These are phyloP conservation scores for Porites divaricata DNA, from an alignment of 92 coral and sea anemone genomes.

Conservation along the genomic window DNA sequence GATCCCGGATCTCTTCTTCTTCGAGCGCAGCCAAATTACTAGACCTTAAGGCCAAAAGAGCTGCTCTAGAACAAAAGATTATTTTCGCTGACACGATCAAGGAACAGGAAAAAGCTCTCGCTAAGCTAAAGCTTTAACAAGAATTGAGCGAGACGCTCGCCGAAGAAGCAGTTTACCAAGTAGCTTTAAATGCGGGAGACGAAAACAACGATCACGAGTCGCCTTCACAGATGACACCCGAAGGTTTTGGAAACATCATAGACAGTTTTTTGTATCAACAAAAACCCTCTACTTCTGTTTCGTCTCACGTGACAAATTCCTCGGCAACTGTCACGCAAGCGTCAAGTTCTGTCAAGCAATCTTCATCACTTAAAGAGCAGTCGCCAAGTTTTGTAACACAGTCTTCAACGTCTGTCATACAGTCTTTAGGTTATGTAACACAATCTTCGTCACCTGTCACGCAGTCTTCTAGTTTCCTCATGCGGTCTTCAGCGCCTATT, in stretches of 20 bases:
- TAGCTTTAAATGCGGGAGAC: neutral
- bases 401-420: neutral
- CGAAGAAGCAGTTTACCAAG: conserved; percentile 38
- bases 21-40: neutral
- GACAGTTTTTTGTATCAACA: neutral
- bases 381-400: neutral
- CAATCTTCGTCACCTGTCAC: neutral
- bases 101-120: conserved; percentile 25
- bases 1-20: neutral
- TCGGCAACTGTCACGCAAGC: neutral
- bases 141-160: conserved; percentile 24
- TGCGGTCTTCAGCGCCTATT: neutral
- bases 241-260: neutral
- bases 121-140: conserved; percentile 29
- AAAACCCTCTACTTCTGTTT: neutral
- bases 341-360: neutral
- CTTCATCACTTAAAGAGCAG: neutral
- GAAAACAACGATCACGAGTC: too few species aligned
- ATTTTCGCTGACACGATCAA: neutral
- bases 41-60: neutral
- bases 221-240: neutral
- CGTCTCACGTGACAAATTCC: too few species aligned
- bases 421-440: neutral
- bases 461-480: neutral
- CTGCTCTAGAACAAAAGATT: neutral